A percentile compares a stretch with the other conserved stretches of the same genome.
These are phyloP conservation scores for Papilio polyxenes DNA, from an alignment of 1,140 invertebrate species.

Conservation along the genomic window DNA sequence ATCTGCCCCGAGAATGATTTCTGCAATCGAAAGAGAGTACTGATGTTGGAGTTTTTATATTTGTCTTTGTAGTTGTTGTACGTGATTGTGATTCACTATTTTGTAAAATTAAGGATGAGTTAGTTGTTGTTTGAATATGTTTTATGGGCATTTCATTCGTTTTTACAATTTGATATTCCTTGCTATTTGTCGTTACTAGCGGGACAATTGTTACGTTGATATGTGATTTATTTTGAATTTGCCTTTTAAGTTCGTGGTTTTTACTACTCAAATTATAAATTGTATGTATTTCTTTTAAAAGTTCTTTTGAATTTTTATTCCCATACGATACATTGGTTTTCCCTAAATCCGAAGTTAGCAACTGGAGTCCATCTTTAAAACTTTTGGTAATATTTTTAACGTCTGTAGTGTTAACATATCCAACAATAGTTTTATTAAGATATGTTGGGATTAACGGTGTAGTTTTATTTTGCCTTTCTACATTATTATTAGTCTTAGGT, in stretches of 20 bases:
- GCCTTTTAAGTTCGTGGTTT: too few relatives aligned
- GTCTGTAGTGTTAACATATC: too few relatives aligned
- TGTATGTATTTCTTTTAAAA: too few relatives aligned
- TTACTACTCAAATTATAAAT: too few relatives aligned
- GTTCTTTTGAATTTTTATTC: too few relatives aligned
- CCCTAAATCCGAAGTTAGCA: too few relatives aligned
- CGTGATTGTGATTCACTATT: not conserved
- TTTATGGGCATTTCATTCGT: not conserved
- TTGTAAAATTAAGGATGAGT: not conserved
- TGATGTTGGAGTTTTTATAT: conserved; percentile 11
- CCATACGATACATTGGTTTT: too few relatives aligned
- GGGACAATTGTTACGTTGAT: too few relatives aligned
- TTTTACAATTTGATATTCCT: not conserved
- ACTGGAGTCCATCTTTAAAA: too few relatives aligned
- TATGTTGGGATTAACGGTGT: not conserved
- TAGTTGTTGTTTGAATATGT: not conserved
- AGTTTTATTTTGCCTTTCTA: not conserved
- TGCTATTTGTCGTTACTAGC: not conserved
- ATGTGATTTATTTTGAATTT: too few relatives aligned
- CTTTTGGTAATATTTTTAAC: too few relatives aligned
- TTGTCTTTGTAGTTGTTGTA: not conserved
- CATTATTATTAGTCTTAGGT: not conserved
- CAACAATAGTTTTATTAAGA: not conserved
- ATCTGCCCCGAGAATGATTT: conserved; percentile 59
- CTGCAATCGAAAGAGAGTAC: conserved; percentile 44